These are phyloP conservation scores for Anguilla obscura DNA, from an alignment of 2,797 vertebrate genomes.

Conservation along the genomic window DNA sequence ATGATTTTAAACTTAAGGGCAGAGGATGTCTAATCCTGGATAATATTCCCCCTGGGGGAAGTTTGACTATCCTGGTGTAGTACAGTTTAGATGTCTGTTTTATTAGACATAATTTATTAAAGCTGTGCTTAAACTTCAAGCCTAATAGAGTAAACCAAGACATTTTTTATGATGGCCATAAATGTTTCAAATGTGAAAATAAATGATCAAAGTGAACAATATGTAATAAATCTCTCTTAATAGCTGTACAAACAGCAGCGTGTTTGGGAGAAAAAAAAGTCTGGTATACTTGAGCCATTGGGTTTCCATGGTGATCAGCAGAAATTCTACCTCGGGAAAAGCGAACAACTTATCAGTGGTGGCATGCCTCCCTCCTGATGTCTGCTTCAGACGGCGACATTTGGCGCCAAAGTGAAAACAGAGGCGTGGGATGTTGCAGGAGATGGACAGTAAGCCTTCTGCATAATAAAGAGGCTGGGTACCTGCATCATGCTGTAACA, in stretches of 20 bases:
- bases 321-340: conserved; percentile 41
- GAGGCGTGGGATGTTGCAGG: background rate
- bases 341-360: conserved; percentile 39
- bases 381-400: conserved; percentile 31
- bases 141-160: conserved; percentile 55
- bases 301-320: conserved; percentile 44
- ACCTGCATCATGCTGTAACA: background rate
- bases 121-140: conserved; percentile 63
- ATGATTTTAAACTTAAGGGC: conserved; percentile 36
- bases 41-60: conserved; percentile 56
- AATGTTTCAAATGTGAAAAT: conserved; percentile 70
- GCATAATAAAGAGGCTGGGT: background rate
- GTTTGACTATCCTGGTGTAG: conserved; percentile 46
- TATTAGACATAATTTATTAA: conserved; percentile 70
- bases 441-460: background rate
- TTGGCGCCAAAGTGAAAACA: conserved; percentile 29
- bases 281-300: conserved; percentile 30
- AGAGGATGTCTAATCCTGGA: conserved; percentile 45
- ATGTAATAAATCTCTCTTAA: conserved; percentile 64
- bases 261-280: conserved; percentile 34
- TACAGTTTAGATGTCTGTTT: conserved; percentile 63
- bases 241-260: conserved; percentile 42
- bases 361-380: conserved; percentile 40
- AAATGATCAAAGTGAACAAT: conserved; percentile 65
- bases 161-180: conserved; percentile 65